Conservation (phyloP, 2,888 invertebrate genomes). For the Noctua janthe region DNA sequence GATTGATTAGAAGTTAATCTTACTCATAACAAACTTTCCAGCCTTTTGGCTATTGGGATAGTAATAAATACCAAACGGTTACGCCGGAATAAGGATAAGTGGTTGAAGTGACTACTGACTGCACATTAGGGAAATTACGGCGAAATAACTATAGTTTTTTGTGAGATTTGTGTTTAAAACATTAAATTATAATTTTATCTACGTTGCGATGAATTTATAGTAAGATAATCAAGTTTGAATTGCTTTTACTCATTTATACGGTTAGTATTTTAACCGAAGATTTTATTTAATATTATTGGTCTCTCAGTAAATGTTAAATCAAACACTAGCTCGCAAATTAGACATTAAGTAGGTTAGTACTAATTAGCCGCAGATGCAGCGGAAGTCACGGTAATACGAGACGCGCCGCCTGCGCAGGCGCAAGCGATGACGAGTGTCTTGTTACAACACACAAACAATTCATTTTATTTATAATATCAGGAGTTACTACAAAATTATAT, state of each 20-base stretch:
- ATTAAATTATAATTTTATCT: not conserved
- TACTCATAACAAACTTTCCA: not conserved
- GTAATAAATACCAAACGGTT: not conserved
- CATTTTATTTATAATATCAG: not conserved
- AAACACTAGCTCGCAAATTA: slow-evolving; percentile 12
- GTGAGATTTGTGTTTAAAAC: not conserved
- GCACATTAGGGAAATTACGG: not conserved
- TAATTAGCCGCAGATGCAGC: slow-evolving; percentile 25
- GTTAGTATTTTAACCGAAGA: not conserved
- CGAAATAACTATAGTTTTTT: not conserved
- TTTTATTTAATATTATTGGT: not conserved
- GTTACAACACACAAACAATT: slow-evolving; percentile 13
- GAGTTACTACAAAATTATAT: not conserved
- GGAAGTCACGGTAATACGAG: slow-evolving; percentile 43
- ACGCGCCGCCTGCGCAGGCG: slow-evolving; percentile 19
- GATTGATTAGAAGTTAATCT: not conserved
- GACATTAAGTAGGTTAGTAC: slow-evolving; percentile 5
- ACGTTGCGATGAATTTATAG: not conserved
- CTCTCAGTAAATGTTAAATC: not conserved
- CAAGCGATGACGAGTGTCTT: not conserved
- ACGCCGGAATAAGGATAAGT: not conserved
- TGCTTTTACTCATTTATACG: not conserved
- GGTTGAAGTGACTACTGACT: not conserved
- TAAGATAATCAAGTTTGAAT: not conserved
- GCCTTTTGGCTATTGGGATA: not conserved